Evolutionary conservation across 2,888 invertebrate genomes (phyloP).

Genomic region (Gymnoscelis rufifasciata): DNA sequence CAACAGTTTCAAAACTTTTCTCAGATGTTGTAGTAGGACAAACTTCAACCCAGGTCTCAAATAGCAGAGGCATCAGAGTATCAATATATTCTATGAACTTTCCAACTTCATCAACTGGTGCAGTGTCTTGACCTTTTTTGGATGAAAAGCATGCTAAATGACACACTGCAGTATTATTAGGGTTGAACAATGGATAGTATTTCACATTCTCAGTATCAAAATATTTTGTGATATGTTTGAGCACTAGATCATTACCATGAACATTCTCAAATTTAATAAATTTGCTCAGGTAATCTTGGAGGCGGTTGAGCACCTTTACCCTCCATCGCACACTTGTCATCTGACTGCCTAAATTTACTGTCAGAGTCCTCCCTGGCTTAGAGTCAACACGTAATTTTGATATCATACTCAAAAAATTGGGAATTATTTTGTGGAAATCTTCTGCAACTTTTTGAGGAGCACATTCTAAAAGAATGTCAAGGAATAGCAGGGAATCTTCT

Average conservation of each 20-base stretch:
- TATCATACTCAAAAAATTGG: slow-evolving; percentile 91
- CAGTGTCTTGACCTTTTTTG: slow-evolving; percentile 51
- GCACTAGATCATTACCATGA: slow-evolving; percentile 28
- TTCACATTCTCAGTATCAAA: slow-evolving; percentile 50
- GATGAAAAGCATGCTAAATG: slow-evolving; percentile 63
- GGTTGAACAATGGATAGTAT: slow-evolving; percentile 53
- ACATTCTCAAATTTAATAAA: slow-evolving; percentile 53
- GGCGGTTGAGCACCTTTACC: slow-evolving; percentile 84
- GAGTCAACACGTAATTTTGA: slow-evolving; percentile 84
- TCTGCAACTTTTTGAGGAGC: slow-evolving; percentile 82
- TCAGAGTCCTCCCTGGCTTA: slow-evolving; percentile 83
- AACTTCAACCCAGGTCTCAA: slow-evolving; percentile 92
- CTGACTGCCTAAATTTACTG: slow-evolving; percentile 84
- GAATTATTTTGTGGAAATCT: slow-evolving; percentile 84
- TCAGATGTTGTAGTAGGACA: slow-evolving; percentile 70
- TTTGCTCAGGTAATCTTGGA: slow-evolving; percentile 76
- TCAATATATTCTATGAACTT: slow-evolving; percentile 81
- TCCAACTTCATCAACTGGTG: slow-evolving; percentile 60
- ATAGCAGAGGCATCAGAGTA: slow-evolving; percentile 85
- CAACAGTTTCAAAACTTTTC: slow-evolving; percentile 66
- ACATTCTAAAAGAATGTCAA: slow-evolving; percentile 86
- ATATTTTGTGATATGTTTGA: slow-evolving; percentile 31
- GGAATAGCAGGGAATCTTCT: slow-evolving; percentile 88
- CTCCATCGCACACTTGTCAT: slow-evolving; percentile 89
- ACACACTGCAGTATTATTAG: slow-evolving; percentile 52